Base-by-base conservation (phyloP, 2,113 vertebrate genomes). In the Apodemus sylvaticus region DNA sequence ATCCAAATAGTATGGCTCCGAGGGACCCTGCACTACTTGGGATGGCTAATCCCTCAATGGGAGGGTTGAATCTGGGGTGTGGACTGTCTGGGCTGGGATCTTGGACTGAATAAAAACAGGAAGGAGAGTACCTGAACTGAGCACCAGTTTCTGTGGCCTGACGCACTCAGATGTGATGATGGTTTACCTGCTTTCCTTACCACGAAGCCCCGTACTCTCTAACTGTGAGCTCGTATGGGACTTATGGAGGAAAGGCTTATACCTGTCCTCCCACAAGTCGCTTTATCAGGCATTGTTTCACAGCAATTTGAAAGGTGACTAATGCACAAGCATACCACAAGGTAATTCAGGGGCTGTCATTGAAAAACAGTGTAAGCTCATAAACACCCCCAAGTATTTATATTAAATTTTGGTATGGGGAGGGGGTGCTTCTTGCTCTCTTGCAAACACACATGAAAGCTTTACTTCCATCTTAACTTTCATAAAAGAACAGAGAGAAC, bases 361-460 rank as follows among this genome's bases (percentile, higher is more conserved):
- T 70, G 26, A 90, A 74, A 66, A 77, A 91, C 79, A 66, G 71
- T 19, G 13, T 13, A 76, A 77, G 51, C 55, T 62, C 29, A 55
- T 60, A 93, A 96, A 94, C 90, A 94, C 26, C 22, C 22, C 76
- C 42, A 88, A 85, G 77, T 94, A 87, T 85, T 64, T 83, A 81
- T 12, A 82, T 48, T 68, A 42, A 14, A 45, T 62, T 11, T 58
- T 60, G n/a, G 48, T 11, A 45, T 62, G 11, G 53, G 66, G 42
- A 39, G 13, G 8, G 85, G 17, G 76, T 73, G 7, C 39, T 81
- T 26, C 26, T 74, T 45, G 55, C 20, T 77, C 36, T 62, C 13
- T 39, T 90, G 10, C 45, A 94, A 94, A 77, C 62, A 95, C 19
- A 86, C 11, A 70, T 53, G 45, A 85, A 31, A 81, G 48, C 58